phyloP scores from a whole-genome alignment of 2,797 vertebrate species.

The Clarias platycephalus region DNA sequence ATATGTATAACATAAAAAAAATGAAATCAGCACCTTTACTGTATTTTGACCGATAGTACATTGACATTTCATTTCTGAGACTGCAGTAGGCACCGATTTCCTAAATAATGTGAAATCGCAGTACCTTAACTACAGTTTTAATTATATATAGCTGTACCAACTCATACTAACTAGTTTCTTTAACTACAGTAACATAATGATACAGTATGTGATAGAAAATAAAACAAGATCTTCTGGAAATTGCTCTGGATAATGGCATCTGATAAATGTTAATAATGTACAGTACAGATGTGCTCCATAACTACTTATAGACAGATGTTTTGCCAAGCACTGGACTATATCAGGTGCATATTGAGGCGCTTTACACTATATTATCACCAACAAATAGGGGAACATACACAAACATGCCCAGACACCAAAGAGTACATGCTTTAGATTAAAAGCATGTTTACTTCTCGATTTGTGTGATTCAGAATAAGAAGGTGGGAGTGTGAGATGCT shows the following conservation, averaged over 20 bases:
- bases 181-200: not conserved
- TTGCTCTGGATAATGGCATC: not conserved
- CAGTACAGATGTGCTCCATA: not conserved
- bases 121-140: not conserved
- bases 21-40: no score
- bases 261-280: not conserved
- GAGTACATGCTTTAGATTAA: not conserved
- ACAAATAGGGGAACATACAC: not conserved
- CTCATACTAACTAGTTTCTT: not conserved
- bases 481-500: not conserved
- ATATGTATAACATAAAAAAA: no score
- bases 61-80: not conserved
- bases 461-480: not conserved
- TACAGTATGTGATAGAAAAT: not conserved
- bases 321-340: not conserved
- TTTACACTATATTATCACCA: not conserved
- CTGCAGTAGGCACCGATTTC: not conserved
- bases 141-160: not conserved
- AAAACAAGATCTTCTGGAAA: not conserved
- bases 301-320: not conserved
- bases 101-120: not conserved
- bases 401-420: not conserved
- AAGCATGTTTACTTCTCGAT: not conserved
- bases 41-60: no score
- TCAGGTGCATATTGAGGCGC: not conserved